Base-by-base conservation (phyloP, 2,888 invertebrate genomes). In the Drosophila barbarae region DNA sequence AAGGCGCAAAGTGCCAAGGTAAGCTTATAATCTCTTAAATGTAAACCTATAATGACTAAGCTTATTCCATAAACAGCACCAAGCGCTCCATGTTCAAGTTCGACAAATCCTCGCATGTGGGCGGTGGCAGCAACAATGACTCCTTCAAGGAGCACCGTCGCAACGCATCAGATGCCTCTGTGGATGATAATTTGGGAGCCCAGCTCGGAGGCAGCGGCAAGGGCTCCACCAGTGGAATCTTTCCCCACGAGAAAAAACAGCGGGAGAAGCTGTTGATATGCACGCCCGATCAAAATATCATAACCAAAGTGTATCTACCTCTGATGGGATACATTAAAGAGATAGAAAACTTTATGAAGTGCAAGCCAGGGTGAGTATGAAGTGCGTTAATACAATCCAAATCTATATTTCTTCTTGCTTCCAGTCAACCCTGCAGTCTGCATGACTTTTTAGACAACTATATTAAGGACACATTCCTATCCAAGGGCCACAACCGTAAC, bases 361-460 rank as follows among this genome's bases (percentile, higher is more conserved):
- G 91, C 66, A 88, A 91, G 76, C 89, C 91, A 26, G 92, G 92
- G 93, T 93, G 83, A 87, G 87, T 69, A 0, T 13, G 12, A n/a
- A n/a, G 10, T 5, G 9, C 9, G 4, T 42, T 10, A 39, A 8
- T 1, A 2, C 2, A 5, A 7, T 4, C 36, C 8, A 5, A 30
- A 13, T 12, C n/a, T 23, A 34, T 15, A 34, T 35, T 34, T 1
- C 5, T 7, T 32, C 8, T 0, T 15, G 13, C 28, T 39, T 85
- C 18, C 70, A 92, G 92, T 18, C 91, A 91, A 79, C 91, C 94
- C 44, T 95, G 95, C 86, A 94, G 94, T 3, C 91, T 98, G 58
- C 94, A 96, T 84, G 93, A 93, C 71, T 98, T 97, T 89, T 90
- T 98, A 57, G 93, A 94, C 47, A 95, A 96, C 87, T 96, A 97